A percentile compares a stretch with the other conserved stretches of the same genome.
These are phyloP conservation scores for Thysanoteuthis rhombus DNA, from an alignment of 2,888 invertebrate genomes.

Conservation along the genomic window DNA sequence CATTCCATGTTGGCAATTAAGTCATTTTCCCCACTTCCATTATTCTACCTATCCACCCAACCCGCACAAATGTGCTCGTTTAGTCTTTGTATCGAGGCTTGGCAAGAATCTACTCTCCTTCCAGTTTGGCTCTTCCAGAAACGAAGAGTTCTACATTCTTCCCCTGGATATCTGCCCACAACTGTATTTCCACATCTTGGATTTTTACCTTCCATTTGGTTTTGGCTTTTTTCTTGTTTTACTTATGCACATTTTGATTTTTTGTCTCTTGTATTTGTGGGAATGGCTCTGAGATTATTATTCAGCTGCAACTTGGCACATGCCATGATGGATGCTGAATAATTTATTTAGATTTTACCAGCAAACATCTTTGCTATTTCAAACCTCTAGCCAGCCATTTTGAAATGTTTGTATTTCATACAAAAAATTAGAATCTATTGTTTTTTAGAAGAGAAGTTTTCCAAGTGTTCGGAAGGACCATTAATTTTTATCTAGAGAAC, in stretches of 20 bases:
- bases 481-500: too few relatives aligned
- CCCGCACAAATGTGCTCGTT: neutral
- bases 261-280: neutral
- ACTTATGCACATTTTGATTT: neutral
- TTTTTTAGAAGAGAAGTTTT: neutral
- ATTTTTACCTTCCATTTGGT: neutral
- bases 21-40: neutral
- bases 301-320: neutral
- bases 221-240: neutral
- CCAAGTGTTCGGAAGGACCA: too few relatives aligned
- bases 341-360: neutral
- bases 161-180: neutral
- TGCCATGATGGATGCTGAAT: neutral
- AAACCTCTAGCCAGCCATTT: neutral
- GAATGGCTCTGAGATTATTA: neutral
- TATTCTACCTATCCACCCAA: neutral
- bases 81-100: neutral
- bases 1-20: neutral
- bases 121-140: neutral
- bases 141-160: neutral
- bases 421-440: neutral
- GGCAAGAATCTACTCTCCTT: neutral
- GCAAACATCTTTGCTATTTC: neutral
- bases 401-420: constrained; percentile 12
- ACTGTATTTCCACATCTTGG: neutral